Conservation (phyloP, 2,797 vertebrate species). For the Phylloscopus collybita region DNA sequence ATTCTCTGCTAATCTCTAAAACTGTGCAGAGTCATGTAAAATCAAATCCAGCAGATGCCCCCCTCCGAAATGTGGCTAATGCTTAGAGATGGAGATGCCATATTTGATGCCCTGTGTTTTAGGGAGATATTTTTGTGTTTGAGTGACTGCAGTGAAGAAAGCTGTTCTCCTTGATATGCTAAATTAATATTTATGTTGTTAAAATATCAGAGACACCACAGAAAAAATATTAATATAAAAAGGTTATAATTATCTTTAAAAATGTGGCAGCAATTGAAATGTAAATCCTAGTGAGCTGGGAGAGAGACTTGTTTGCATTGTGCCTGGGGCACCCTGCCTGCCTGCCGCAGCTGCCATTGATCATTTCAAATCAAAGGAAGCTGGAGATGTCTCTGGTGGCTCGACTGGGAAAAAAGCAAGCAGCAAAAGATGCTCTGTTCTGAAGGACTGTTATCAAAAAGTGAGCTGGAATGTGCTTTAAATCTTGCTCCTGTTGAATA, state of each 20-base stretch:
- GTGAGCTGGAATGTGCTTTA: conserved; percentile 59
- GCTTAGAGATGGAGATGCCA: background rate
- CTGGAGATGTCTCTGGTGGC: conserved; percentile 70
- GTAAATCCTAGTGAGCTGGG: conserved; percentile 71
- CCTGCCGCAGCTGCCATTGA: conserved; percentile 76
- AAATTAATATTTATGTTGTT: conserved; percentile 81
- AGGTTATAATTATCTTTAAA: conserved; percentile 81
- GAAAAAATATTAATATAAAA: conserved; percentile 80
- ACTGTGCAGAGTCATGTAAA: background rate
- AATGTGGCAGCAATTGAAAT: conserved; percentile 79
- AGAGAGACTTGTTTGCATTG: conserved; percentile 63
- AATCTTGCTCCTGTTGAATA: conserved; percentile 66
- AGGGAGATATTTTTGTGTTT: conserved; percentile 10
- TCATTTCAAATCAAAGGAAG: conserved; percentile 78
- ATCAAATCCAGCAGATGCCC: background rate
- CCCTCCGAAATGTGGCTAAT: background rate
- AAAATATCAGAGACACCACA: conserved; percentile 74
- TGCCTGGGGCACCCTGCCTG: conserved; percentile 71
- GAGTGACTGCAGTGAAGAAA: conserved; percentile 1
- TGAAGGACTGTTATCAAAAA: conserved; percentile 68
- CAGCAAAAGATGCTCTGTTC: conserved; percentile 70
- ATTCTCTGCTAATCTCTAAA: conserved; percentile 25
- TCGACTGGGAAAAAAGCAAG: conserved; percentile 24
- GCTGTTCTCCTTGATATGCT: conserved; percentile 64
- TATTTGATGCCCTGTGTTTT: conserved; percentile 29